Evolutionary conservation across 2,797 vertebrate species (phyloP).

Genomic region (Pelobates cultripes): DNA sequence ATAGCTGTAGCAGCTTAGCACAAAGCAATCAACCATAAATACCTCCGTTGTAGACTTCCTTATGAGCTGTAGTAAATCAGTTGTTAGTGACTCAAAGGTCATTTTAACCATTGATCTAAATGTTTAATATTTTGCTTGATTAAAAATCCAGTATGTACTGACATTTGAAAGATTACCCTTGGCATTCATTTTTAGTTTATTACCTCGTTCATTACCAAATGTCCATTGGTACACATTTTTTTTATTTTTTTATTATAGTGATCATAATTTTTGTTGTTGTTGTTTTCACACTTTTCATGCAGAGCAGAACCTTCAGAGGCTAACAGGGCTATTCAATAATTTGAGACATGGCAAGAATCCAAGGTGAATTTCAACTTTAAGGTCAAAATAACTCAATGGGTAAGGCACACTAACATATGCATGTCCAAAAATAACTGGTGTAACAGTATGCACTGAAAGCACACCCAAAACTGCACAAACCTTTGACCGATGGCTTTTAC

Average conservation of each 20-base stretch:
- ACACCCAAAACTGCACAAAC: no score
- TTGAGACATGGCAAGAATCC: not conserved
- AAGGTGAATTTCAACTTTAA: no score
- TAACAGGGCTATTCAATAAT: not conserved
- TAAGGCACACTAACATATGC: no score
- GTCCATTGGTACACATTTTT: not conserved
- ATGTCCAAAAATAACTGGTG: not conserved
- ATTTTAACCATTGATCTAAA: conserved; percentile 3
- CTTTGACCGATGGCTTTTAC: no score
- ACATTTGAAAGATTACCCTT: conserved; percentile 4
- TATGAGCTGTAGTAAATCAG: not conserved
- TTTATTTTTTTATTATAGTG: not conserved
- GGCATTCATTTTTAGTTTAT: not conserved
- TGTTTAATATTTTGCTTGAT: conserved; percentile 1
- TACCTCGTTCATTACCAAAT: not conserved
- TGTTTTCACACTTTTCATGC: no score
- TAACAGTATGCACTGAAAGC: not conserved
- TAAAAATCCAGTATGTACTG: conserved; percentile 3
- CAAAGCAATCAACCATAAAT: not conserved
- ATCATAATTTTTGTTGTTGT: not conserved
- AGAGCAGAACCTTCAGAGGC: not conserved
- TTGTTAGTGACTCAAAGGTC: not conserved
- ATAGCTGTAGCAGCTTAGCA: not conserved
- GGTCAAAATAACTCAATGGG: no score
- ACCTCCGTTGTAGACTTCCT: not conserved